A percentile compares a stretch with the other conserved stretches of the same genome.
Evolutionary conservation across 2,113 vertebrate genomes (phyloP).

Genomic region (Coracopsis vasa): DNA sequence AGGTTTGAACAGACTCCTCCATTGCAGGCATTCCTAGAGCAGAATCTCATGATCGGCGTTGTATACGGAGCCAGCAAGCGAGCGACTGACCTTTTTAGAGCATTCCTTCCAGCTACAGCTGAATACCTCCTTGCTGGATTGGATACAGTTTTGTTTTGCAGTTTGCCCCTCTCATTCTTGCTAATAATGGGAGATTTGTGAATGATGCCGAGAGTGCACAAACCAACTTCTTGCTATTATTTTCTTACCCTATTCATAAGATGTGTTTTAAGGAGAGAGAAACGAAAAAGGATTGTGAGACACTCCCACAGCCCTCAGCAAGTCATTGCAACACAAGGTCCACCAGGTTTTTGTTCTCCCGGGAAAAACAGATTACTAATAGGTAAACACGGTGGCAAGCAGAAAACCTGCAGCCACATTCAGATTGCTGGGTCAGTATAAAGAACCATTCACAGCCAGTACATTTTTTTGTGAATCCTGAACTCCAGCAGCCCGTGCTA

Average conservation of each 20-base stretch:
- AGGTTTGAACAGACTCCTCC: constrained; percentile 19
- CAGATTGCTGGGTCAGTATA: not conserved
- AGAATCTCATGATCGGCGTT: not conserved
- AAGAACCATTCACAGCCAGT: constrained; percentile 22
- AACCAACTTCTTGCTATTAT: not conserved
- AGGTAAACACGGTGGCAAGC: not conserved
- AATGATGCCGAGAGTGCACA: not conserved
- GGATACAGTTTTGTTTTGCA: not conserved
- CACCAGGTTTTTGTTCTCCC: not conserved
- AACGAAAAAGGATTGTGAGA: not conserved
- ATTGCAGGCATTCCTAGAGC: not conserved
- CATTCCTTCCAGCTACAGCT: not conserved
- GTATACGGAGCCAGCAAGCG: not conserved
- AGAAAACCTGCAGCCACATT: not conserved
- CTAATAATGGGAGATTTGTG: not conserved
- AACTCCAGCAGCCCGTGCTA: constrained; percentile 37
- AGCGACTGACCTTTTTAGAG: not conserved
- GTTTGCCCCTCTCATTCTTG: not conserved
- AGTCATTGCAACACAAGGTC: not conserved
- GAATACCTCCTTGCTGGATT: not conserved
- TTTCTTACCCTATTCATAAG: not conserved
- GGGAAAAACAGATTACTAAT: not conserved
- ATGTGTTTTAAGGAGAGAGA: not conserved
- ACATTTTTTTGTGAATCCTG: constrained; percentile 23
- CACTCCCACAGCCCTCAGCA: not conserved